phyloP scores from a whole-genome alignment of 2,888 invertebrate species.

The Norana najaformis region DNA sequence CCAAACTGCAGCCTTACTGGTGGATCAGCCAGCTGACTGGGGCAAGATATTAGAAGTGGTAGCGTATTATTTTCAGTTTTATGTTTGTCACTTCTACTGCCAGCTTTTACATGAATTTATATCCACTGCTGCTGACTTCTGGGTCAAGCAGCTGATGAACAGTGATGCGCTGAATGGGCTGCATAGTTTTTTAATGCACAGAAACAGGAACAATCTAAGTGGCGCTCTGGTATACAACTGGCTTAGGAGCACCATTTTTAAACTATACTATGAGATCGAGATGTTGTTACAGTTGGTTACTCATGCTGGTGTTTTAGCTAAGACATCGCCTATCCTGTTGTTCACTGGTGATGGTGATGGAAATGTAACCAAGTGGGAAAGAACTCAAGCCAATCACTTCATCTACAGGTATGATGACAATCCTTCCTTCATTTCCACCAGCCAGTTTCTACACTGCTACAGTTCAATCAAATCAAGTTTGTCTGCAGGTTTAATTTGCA shows the following conservation, averaged over 20 bases:
- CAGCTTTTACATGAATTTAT: too few species aligned
- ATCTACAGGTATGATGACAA: slow-evolving; percentile 61
- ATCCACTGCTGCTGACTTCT: too few species aligned
- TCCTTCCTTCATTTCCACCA: neutral
- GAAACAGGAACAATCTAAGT: neutral
- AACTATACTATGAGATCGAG: neutral
- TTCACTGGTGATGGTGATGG: slow-evolving; percentile 60
- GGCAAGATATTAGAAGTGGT: too few species aligned
- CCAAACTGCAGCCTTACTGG: too few species aligned
- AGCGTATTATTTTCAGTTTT: too few species aligned
- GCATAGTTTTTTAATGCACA: neutral
- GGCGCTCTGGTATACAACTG: neutral
- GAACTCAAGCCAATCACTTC: slow-evolving; percentile 62
- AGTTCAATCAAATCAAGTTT: neutral
- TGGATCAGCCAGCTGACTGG: too few species aligned
- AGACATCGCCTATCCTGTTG: slow-evolving; percentile 59
- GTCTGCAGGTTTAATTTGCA: neutral
- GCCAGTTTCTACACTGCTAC: neutral
- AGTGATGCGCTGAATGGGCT: too few species aligned
- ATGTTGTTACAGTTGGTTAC: neutral
- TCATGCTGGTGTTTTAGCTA: slow-evolving; percentile 47
- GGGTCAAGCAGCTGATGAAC: too few species aligned
- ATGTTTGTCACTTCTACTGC: too few species aligned
- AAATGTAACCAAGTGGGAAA: slow-evolving; percentile 60
- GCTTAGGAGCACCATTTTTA: too few species aligned